A percentile compares a stretch with the other conserved stretches of the same genome.
Evolutionary conservation across 2,113 vertebrate genomes (phyloP).

Genomic region (Chloebia gouldiae): DNA sequence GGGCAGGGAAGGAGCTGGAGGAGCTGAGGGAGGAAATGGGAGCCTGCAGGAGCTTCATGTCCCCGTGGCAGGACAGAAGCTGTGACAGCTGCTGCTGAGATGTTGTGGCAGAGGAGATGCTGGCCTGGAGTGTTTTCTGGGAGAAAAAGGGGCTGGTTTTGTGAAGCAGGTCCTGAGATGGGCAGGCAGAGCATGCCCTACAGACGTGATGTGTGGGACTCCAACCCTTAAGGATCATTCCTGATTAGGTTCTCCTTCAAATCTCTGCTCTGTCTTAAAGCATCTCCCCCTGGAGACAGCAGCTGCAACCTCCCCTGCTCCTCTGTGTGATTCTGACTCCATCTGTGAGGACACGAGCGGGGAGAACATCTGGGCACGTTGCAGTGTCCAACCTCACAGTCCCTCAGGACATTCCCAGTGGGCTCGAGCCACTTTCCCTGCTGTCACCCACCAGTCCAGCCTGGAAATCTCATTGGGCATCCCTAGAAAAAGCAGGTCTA

Average conservation of each 20-base stretch:
- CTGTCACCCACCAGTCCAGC: neutral
- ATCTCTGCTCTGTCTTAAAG: neutral
- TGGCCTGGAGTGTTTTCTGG: neutral
- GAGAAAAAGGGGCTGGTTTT: neutral
- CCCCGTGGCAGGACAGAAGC: neutral
- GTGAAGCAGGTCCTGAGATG: neutral
- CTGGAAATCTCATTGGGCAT: neutral
- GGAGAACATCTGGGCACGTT: neutral
- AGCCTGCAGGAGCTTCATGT: neutral
- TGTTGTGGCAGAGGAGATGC: neutral
- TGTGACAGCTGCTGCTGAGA: neutral
- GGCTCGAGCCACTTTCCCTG: neutral
- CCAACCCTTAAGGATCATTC: neutral
- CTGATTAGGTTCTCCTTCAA: neutral
- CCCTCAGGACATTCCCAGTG: neutral
- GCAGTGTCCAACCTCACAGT: neutral
- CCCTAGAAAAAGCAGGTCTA: neutral
- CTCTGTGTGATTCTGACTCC: neutral
- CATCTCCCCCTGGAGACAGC: neutral
- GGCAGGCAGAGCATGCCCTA: neutral
- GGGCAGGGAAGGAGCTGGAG: neutral
- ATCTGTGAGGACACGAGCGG: neutral
- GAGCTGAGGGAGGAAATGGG: neutral
- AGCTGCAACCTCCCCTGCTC: neutral
- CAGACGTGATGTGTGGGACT: accelerated